Percentiles rank a stretch among this genome's conserved stretches.
Evolutionary conservation across 2,113 vertebrate genomes (phyloP).

Genomic region (Actenoides hombroni): DNA sequence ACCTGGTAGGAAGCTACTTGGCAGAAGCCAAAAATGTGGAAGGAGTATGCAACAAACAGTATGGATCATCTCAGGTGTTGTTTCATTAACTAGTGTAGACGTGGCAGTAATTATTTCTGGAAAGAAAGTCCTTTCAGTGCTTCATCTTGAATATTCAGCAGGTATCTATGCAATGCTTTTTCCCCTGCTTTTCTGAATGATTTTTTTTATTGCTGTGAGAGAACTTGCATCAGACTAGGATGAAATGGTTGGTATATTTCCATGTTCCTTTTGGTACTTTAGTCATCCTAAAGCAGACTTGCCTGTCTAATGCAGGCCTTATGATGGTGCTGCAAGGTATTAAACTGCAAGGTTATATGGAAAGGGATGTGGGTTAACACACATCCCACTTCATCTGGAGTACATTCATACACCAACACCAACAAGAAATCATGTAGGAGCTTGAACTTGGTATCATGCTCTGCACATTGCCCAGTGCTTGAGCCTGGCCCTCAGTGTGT

Average conservation of each 20-base stretch:
- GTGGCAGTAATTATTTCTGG: background rate
- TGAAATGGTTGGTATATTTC: background rate
- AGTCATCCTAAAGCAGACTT: background rate
- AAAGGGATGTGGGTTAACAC: background rate
- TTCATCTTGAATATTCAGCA: background rate
- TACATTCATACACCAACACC: background rate
- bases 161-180: background rate
- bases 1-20: background rate
- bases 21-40: background rate
- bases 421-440: background rate
- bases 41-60: background rate
- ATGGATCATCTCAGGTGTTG: background rate
- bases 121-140: background rate
- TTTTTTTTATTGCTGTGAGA: background rate
- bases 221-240: background rate
- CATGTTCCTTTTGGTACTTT: rapidly evolving
- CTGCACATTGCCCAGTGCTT: background rate
- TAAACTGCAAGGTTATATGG: background rate
- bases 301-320: background rate
- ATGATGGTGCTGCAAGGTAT: background rate
- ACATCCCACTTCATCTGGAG: background rate
- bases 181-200: background rate
- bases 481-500: background rate
- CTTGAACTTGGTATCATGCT: background rate
- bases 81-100: background rate